phyloP scores from a whole-genome alignment of 2,888 invertebrate genomes.

The Melinopterus prodromus region DNA sequence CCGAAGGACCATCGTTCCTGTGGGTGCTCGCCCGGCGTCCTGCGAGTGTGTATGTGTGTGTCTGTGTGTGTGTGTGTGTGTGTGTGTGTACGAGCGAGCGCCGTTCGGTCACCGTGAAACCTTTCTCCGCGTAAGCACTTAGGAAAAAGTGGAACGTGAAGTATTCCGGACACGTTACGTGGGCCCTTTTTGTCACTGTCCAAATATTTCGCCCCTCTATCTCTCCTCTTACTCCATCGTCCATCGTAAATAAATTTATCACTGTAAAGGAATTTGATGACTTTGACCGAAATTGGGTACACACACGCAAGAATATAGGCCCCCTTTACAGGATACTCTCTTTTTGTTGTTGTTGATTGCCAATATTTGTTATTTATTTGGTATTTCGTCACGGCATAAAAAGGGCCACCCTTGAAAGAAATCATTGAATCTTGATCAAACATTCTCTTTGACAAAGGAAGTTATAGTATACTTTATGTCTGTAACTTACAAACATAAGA shows the following conservation, averaged over 20 bases:
- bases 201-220: conserved; percentile 12
- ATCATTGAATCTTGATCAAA: too few species aligned
- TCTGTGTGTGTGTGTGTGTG: conserved; percentile 8
- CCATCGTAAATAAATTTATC: conserved; percentile 25
- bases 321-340: conserved; percentile 5
- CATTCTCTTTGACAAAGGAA: too few species aligned
- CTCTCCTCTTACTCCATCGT: neutral
- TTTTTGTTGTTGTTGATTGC: neutral
- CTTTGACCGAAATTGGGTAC: neutral
- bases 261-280: conserved; percentile 4
- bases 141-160: conserved; percentile 19
- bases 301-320: neutral
- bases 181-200: conserved; percentile 23
- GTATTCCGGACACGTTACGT: conserved; percentile 21
- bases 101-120: neutral
- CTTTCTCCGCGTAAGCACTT: conserved; percentile 16
- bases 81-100: conserved; percentile 8
- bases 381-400: neutral
- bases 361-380: neutral
- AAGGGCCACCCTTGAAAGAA: neutral
- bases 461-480: too few species aligned
- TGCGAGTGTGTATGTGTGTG: conserved; percentile 10
- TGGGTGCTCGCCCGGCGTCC: conserved; percentile 13
- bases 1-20: conserved; percentile 6
- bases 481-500: too few species aligned